These are phyloP conservation scores for Monopterus albus DNA, from an alignment of 2,113 vertebrate genomes.

Conservation along the genomic window DNA sequence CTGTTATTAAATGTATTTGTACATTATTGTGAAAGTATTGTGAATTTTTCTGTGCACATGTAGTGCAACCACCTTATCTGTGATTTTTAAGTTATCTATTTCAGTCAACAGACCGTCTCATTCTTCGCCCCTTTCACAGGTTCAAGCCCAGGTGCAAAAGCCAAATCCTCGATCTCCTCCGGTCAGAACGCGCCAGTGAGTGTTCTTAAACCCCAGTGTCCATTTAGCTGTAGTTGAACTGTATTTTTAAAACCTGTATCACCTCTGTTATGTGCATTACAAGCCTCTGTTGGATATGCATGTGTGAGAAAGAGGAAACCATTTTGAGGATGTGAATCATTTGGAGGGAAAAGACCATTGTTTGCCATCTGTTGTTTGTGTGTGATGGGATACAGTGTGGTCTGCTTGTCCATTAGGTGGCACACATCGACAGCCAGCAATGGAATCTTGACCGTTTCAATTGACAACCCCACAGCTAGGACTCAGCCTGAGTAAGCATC, in stretches of 20 bases:
- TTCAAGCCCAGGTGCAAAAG: conserved; percentile 73
- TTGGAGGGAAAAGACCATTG: conserved; percentile 3
- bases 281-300: neutral
- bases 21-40: too few relatives aligned
- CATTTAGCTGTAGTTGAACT: neutral
- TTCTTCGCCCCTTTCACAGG: conserved; percentile 36
- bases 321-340: conserved; percentile 6
- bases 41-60: neutral
- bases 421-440: conserved; percentile 87
- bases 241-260: too few relatives aligned
- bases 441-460: conserved; percentile 93
- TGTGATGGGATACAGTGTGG: neutral
- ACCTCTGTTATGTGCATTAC: too few relatives aligned
- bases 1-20: too few relatives aligned
- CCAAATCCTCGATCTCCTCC: conserved; percentile 37
- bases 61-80: neutral
- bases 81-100: neutral
- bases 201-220: neutral
- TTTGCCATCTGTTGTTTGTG: neutral
- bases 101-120: neutral
- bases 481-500: conserved; percentile 87
- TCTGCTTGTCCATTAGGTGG: conserved; percentile 86
- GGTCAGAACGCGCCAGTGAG: conserved; percentile 69
- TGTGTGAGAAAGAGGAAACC: conserved; percentile 2
- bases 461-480: conserved; percentile 94